phyloP scores from a whole-genome alignment of 2,888 invertebrate genomes.

The Phalera bucephala region DNA sequence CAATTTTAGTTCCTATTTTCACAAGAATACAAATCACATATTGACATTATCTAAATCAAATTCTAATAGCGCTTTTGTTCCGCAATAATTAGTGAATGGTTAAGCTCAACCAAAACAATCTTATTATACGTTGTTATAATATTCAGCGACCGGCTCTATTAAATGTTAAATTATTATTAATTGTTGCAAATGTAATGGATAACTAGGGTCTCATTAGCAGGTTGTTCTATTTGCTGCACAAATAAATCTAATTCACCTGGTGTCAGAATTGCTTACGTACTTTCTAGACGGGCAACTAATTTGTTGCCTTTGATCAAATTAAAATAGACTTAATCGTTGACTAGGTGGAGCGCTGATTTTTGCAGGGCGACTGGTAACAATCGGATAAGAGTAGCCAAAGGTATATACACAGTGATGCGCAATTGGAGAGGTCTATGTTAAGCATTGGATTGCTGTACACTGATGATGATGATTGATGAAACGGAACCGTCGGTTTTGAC shows the following conservation, averaged over 20 bases:
- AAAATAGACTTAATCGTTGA: too few relatives aligned
- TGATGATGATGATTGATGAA: too few relatives aligned
- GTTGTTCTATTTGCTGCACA: conserved; percentile 26
- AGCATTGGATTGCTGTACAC: too few relatives aligned
- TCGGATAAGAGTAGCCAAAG: too few relatives aligned
- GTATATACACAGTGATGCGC: too few relatives aligned
- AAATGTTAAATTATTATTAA: conserved; percentile 36
- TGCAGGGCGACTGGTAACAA: too few relatives aligned
- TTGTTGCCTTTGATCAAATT: not conserved
- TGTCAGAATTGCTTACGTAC: conserved; percentile 12
- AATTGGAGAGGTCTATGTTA: too few relatives aligned
- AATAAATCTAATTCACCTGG: conserved; percentile 32
- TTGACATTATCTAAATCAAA: not conserved
- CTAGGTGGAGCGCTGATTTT: too few relatives aligned
- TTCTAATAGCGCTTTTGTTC: conserved; percentile 6
- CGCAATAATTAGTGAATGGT: conserved; percentile 16
- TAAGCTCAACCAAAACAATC: conserved; percentile 25
- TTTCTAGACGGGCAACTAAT: conserved; percentile 14
- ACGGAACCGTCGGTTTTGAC: too few relatives aligned
- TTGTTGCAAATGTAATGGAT: conserved; percentile 33
- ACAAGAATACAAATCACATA: not conserved
- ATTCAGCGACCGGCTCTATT: conserved; percentile 13
- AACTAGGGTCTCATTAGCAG: conserved; percentile 37
- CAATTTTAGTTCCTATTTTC: not conserved
- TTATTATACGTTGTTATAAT: conserved; percentile 6